Evolutionary conservation across 35 echinoderm and acorn worm species (phyloP).

Genomic region (Heliocidaris erythrogramma): DNA sequence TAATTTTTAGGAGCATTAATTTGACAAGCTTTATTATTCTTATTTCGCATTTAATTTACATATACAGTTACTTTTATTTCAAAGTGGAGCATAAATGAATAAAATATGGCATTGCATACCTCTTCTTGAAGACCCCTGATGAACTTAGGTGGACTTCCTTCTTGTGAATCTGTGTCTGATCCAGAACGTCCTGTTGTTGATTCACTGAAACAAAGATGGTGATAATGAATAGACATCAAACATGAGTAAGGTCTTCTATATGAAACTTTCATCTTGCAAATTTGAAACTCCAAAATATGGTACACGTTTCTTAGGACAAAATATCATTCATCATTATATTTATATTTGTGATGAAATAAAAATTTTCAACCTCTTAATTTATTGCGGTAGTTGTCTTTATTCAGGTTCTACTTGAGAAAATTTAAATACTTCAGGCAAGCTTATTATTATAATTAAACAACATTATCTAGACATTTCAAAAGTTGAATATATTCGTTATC

Average conservation of each 20-base stretch:
- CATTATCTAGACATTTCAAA: too few species aligned
- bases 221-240: not conserved
- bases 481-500: too few species aligned
- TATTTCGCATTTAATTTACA: too few species aligned
- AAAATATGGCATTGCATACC: not conserved
- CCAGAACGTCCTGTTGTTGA: not conserved
- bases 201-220: not conserved
- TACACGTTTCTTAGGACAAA: too few species aligned
- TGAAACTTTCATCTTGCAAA: not conserved
- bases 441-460: too few species aligned
- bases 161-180: constrained; percentile 37
- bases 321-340: not conserved
- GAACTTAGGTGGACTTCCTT: constrained; percentile 39
- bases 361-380: not conserved
- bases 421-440: not conserved
- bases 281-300: not conserved
- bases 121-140: constrained; percentile 21
- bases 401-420: not conserved
- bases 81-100: not conserved
- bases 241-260: not conserved
- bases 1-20: too few species aligned
- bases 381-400: too few species aligned
- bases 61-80: too few species aligned
- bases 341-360: not conserved
- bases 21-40: too few species aligned